These are phyloP conservation scores for Eudyptes chrysolophus DNA, from an alignment of 2,113 vertebrate species.

Conservation along the genomic window DNA sequence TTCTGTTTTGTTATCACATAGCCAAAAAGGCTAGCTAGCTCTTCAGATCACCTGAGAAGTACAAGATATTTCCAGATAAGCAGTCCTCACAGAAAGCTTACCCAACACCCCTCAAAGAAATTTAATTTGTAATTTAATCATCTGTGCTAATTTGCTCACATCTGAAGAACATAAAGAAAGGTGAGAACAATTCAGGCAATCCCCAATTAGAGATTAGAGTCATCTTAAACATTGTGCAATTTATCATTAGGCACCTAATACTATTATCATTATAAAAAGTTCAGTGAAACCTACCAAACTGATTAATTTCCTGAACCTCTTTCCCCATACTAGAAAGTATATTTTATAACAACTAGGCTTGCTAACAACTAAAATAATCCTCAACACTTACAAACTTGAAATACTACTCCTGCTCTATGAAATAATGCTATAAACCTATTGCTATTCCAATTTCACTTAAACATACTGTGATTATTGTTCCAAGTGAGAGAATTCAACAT, in stretches of 20 bases:
- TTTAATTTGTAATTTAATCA: background rate
- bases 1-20: background rate
- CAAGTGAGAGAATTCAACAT: background rate
- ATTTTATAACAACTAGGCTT: background rate
- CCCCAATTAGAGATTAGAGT: background rate
- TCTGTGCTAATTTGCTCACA: background rate
- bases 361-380: background rate
- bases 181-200: background rate
- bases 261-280: background rate
- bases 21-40: background rate
- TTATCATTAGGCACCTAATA: background rate
- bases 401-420: background rate
- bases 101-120: background rate
- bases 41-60: background rate
- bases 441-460: background rate
- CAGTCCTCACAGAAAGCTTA: background rate
- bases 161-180: background rate
- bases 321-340: background rate
- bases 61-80: background rate
- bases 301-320: background rate
- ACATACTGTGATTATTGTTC: background rate
- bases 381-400: background rate
- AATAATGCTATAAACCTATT: background rate
- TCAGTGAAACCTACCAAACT: background rate
- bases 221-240: background rate